Evolutionary conservation across 1,140 invertebrate species (phyloP).

Genomic region (Bombus breviceps): DNA sequence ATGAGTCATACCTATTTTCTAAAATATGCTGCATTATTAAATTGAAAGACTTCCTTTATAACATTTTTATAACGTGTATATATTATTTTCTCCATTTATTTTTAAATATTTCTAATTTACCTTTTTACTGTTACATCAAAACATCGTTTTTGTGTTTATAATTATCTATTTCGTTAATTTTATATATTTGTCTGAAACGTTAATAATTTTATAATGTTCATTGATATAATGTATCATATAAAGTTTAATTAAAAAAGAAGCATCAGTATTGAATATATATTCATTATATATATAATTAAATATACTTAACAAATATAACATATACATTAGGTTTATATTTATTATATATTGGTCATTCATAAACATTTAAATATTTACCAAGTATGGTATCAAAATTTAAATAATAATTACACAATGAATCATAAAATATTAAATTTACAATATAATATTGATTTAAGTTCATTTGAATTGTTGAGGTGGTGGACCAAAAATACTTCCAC

Average conservation of each 20-base stretch:
- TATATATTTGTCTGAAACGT: background rate
- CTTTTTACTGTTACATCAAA: background rate
- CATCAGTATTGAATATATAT: slow-evolving; percentile 46
- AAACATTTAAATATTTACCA: background rate
- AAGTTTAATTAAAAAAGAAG: slow-evolving; percentile 19
- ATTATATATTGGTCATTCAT: slow-evolving; percentile 5
- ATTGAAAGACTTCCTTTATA: slow-evolving; percentile 29
- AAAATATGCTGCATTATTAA: slow-evolving; percentile 53
- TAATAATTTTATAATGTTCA: slow-evolving; percentile 1
- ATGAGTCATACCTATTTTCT: slow-evolving; percentile 68
- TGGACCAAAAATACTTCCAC: slow-evolving; percentile 92
- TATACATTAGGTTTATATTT: slow-evolving; percentile 14
- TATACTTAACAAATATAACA: slow-evolving; percentile 14
- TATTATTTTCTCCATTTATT: slow-evolving; percentile 12
- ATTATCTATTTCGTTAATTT: background rate
- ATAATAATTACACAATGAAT: slow-evolving; percentile 13
- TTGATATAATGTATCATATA: slow-evolving; percentile 6
- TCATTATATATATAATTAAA: slow-evolving; percentile 23
- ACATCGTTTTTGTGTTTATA: background rate
- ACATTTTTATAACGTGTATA: slow-evolving; percentile 1
- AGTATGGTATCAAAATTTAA: slow-evolving; percentile 17
- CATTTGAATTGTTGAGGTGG: slow-evolving; percentile 91
- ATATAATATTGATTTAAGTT: slow-evolving; percentile 60
- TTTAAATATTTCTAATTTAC: background rate
- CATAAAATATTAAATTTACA: background rate